Base-by-base conservation (phyloP, 2,888 invertebrate species). In the Synanthedon andrenaeformis region DNA sequence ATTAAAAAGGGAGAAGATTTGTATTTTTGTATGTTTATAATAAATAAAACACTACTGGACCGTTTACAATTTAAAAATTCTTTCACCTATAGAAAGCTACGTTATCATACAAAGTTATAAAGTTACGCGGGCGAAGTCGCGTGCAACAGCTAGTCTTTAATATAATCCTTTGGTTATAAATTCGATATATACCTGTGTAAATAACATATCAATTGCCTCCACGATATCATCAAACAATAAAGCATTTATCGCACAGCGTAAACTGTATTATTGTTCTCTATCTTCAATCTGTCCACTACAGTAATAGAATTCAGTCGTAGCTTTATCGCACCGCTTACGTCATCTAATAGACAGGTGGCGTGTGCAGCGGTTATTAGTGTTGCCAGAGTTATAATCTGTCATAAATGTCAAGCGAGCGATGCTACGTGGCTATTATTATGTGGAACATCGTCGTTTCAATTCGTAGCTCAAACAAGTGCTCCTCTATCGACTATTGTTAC, bases 341-440 rank as follows among this genome's bases (percentile, higher is more conserved):
- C 72, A 76, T 66, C 68, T 84, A 84, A 83, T 84, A 84, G 79
- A 79, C 77, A 81, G 75, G 82, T 84, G 72, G 83, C 85, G 83
- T 84, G 85, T 66, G 69, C 62, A 57, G 59, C 62, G 69, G 77
- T 79, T 81, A 82, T 82, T 83, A 82, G 74, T 77, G 73, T 74
- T 70, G 69, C 71, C 69, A 73, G 74, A 73, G 70, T 78, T 72
- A 73, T 81, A 84, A 83, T 83, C 82, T 82, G 82, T 82, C 79
- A 83, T 82, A 85, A 83, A 82, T 82, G 83, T 82, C 82, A 82
- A 73, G 67, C 67, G 70, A 65, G 70, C 72, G 76, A 76, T 72
- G 72, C 70, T 71, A 69, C 64, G 64, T 62, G 63, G 66, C 73
- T 73, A 78, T 82, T 79, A 80, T 79, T 77, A 23, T 23, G 19